These are phyloP conservation scores for Morone chrysops DNA, from an alignment of 2,113 vertebrate species.

Conservation along the genomic window DNA sequence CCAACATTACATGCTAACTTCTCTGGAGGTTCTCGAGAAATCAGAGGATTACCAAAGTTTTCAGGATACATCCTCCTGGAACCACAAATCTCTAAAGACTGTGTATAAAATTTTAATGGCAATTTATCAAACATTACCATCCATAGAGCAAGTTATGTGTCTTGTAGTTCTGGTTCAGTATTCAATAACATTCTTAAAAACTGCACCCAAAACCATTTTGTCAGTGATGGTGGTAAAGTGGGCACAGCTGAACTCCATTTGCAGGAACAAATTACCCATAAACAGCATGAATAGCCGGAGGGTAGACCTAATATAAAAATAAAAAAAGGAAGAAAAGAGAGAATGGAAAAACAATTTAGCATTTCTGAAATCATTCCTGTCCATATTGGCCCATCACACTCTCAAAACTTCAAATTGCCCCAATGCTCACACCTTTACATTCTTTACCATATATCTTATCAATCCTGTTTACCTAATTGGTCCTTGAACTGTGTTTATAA, in stretches of 20 bases:
- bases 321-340: neutral
- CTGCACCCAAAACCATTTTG: neutral
- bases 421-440: neutral
- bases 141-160: neutral
- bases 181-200: conserved; percentile 14
- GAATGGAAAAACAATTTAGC: conserved; percentile 1
- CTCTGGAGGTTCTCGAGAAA: neutral
- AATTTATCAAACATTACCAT: no score
- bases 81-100: no score
- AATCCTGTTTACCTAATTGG: neutral
- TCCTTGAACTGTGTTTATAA: neutral
- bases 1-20: neutral
- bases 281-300: conserved; percentile 41
- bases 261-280: conserved; percentile 40
- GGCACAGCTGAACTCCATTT: conserved; percentile 44
- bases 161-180: conserved; percentile 8
- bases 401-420: neutral
- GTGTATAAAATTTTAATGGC: no score
- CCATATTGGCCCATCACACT: neutral
- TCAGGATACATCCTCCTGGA: no score
- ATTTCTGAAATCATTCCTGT: neutral
- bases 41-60: neutral
- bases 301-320: neutral
- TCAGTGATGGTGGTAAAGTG: conserved; percentile 26
- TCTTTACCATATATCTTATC: neutral